Base-by-base conservation (phyloP, 2,888 invertebrate species). In the Parelbella ahira region DNA sequence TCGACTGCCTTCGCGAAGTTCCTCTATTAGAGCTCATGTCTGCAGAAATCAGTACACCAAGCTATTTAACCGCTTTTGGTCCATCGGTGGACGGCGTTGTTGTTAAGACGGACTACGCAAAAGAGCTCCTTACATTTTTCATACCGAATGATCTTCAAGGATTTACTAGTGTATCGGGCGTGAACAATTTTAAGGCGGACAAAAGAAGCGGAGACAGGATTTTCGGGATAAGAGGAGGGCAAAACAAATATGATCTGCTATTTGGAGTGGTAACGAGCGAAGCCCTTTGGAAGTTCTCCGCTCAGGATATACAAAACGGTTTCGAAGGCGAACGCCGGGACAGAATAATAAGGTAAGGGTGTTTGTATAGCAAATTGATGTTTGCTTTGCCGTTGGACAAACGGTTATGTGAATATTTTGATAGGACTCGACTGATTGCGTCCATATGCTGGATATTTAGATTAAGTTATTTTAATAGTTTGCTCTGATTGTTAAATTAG, bases 1-100 rank as follows among this genome's bases (percentile, higher is more conserved):
- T 95, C 8, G 95, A 96, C 67, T 96, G 96, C 61, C 89, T 96
- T 8, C 88, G 95, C 49, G 93, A 94, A 62, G 91, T 93, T 0
- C 89, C 92, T 1, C 77, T 96, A 4, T 91, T 92, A 28, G 93
- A 93, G 52, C 86, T 96, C 2, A 91, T 94, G 83, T 89, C 89
- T 3, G 93, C 93, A 1, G 94, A 94, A 63, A 93, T 94, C 34
- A 90, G 89, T 48, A 92, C 94, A 2, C 95, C 95, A 0, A 93
- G 93, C 38, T 95, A 94, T 68, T 80, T 96, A 32, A 94, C 93
- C 49, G 93, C 95, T 0, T 98, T 97, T 62, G 98, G 97, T 0
- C 97, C 97, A 0, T 96, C 96, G 59, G 95, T 97, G 25, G 97
- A 97, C 68, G 97, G 96, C 36, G 97, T 97, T 39, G 97, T 98